Evolutionary conservation across 2,888 invertebrate species (phyloP).

Genomic region (Andrena bicolor): DNA sequence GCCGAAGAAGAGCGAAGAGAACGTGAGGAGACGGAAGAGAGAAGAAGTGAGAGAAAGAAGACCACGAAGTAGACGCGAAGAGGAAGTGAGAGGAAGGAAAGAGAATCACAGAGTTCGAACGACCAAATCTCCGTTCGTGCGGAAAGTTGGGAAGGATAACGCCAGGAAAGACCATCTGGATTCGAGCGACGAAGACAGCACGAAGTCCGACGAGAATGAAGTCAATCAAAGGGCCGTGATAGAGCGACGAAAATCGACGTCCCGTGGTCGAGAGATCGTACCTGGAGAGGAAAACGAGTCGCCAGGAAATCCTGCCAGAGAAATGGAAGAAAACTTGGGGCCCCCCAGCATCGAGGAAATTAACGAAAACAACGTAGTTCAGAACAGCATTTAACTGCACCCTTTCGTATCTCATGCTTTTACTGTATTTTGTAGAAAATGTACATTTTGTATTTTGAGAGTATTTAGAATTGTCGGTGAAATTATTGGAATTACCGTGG

Average conservation of each 20-base stretch:
- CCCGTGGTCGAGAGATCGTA: neutral
- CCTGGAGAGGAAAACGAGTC: neutral
- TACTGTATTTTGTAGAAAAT: neutral
- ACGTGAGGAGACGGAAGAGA: neutral
- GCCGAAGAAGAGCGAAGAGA: neutral
- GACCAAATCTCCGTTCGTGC: neutral
- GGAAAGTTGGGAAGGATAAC: neutral
- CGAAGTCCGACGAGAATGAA: slow-evolving; percentile 8
- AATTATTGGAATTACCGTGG: neutral
- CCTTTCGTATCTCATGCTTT: neutral
- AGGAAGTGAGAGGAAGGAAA: neutral
- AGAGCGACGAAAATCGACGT: slow-evolving; percentile 39
- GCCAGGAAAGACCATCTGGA: neutral
- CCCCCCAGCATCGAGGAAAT: neutral
- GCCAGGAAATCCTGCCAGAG: neutral
- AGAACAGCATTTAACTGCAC: neutral
- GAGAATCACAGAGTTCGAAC: neutral
- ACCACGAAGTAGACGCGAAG: neutral
- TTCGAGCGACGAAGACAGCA: slow-evolving; percentile 17
- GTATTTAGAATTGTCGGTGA: slow-evolving; percentile 5
- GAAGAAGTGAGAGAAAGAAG: neutral
- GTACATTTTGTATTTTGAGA: slow-evolving; percentile 15
- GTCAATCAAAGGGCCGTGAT: neutral
- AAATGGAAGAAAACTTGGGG: slow-evolving; percentile 6
- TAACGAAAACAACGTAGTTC: neutral